These are phyloP conservation scores for Eilema sororculum DNA, from an alignment of 2,888 invertebrate genomes.

Conservation along the genomic window DNA sequence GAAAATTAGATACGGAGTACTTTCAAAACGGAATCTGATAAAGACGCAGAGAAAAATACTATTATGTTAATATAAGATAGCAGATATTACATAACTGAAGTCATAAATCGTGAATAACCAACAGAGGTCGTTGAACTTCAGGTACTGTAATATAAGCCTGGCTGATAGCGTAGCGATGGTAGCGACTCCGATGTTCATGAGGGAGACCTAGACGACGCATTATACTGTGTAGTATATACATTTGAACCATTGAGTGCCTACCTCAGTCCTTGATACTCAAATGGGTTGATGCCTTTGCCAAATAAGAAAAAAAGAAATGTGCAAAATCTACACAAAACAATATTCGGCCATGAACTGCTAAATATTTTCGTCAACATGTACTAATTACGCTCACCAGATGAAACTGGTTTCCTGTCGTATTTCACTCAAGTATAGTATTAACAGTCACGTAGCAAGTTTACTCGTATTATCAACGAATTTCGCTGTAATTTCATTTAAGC, in stretches of 20 bases:
- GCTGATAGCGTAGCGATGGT: constrained; percentile 26
- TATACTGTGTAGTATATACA: neutral
- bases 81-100: neutral
- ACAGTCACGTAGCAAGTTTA: neutral
- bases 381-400: neutral
- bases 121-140: constrained; percentile 48
- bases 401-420: neutral
- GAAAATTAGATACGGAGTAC: neutral
- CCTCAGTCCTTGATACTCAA: neutral
- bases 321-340: neutral
- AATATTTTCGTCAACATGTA: neutral
- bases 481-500: neutral
- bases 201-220: neutral
- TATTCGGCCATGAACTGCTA: neutral
- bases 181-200: constrained; percentile 13
- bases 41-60: neutral
- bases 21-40: neutral
- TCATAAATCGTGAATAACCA: constrained; percentile 45
- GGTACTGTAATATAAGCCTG: constrained; percentile 34
- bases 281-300: neutral
- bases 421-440: neutral
- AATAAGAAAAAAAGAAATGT: neutral
- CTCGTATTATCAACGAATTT: constrained; percentile 3
- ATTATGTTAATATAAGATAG: neutral
- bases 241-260: neutral